Evolutionary conservation across 2,888 invertebrate species (phyloP), one percentile per base, ranked within the genome.

Genomic region (Melanostoma scalare): DNA sequence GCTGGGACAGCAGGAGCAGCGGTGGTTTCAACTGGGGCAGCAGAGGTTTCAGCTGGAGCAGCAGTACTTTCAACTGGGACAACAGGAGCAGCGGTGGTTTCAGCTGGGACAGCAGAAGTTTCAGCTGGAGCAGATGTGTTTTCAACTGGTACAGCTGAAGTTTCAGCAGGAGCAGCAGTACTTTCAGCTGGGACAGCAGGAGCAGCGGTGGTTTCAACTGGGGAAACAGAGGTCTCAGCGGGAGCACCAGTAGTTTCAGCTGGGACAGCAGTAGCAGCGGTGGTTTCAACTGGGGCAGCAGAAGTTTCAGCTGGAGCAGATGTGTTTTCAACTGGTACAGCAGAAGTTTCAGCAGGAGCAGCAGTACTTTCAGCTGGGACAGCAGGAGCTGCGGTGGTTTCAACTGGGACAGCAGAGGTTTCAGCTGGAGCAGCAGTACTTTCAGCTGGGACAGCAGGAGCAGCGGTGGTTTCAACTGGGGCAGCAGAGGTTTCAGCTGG

Each of bases 381-480:
- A 20, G 20, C 20, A 20, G 85, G 35, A 42, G 33, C 33, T 33
- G 55, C 75, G 0, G 80, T 79, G 0, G 68, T 30, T 46, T 68
- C 68, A 8, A 56, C 48, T 3, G 75, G 61, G 2, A 63, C 46
- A 33, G 6, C 20, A 4, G 63, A 40, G 8, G 30, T 10, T 69
- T 48, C 76, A 50, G 4, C 44, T 2, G 58, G 33, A 20, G 53
- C 6, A 9, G 35, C 42, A n/a, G 50, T 40, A 3, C 44, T n/a
- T 36, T 67, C 61, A 33, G 8, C 33, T 61, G 85, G 30, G 6
- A 10, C 65, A 60, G 20, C 50, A 2, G 68, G 36, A 3, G 46
- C 55, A 10, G 38, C 42, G 0, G 55, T 61, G 2, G 60, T 20
- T 63, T 61, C 71, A 56, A 6, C 9, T 36, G 77, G 60, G 5